A percentile compares a stretch with the other conserved stretches of the same genome.
These are phyloP conservation scores for Euura saliciscinereae DNA, from an alignment of 1,140 invertebrate species.

Conservation along the genomic window DNA sequence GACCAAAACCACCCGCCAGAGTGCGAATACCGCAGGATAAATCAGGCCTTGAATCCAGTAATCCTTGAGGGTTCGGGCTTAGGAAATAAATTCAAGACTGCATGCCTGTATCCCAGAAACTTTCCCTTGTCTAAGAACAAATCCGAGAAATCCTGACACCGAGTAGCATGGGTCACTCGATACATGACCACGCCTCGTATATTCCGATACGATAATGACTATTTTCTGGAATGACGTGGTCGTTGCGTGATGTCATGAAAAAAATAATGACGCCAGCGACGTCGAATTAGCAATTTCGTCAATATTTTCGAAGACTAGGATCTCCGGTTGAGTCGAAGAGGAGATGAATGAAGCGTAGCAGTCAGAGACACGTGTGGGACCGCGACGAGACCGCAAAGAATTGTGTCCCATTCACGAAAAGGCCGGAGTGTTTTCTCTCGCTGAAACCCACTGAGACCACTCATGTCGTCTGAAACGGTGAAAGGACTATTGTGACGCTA, in stretches of 20 bases:
- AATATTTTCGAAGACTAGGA: too few relatives aligned
- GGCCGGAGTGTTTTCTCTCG: background rate
- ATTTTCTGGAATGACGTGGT: too few relatives aligned
- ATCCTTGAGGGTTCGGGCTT: background rate
- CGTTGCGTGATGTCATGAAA: background rate
- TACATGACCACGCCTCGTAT: too few relatives aligned
- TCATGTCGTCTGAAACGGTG: too few relatives aligned
- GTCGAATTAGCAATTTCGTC: too few relatives aligned
- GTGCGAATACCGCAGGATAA: background rate
- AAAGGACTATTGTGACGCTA: too few relatives aligned
- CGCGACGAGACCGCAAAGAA: background rate
- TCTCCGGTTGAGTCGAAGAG: too few relatives aligned
- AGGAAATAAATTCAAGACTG: background rate
- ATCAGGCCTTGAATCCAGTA: background rate
- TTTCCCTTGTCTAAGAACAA: background rate
- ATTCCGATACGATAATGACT: too few relatives aligned
- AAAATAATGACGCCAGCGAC: too few relatives aligned
- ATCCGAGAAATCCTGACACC: background rate
- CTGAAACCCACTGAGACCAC: background rate
- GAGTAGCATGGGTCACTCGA: background rate
- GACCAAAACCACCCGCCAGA: too few relatives aligned
- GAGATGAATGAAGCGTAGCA: too few relatives aligned
- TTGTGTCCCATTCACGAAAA: background rate
- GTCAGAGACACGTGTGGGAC: too few relatives aligned
- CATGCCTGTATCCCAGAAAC: background rate